Evolutionary conservation across 2,113 vertebrate genomes (phyloP), one percentile per base, ranked within the genome.

Genomic region (Sterrhoptilus dennistouni): DNA sequence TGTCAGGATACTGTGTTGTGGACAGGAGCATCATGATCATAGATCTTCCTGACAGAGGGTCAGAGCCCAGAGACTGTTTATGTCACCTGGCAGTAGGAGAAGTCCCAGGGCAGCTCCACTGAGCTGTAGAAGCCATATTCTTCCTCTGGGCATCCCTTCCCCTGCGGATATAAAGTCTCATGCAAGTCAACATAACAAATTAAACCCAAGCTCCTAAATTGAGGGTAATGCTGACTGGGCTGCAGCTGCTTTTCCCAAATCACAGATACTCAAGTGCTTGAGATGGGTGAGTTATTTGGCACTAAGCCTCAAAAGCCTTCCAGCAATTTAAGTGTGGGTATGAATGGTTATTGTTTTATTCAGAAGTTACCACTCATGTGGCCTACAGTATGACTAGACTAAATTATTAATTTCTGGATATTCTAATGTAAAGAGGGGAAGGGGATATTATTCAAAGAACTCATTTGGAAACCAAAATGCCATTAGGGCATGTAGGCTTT

Each of bases 381-480:
- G 79, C 50, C 76, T 84, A 49, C 50, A 21, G 64, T 81, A 64
- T 81, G 61, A 91, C 85, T 84, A 31, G 61, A 25, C 57, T 95
- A 90, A 96, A 97, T 95, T 94, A 96, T 97, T 97, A 81, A 96
- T 93, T 96, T 87, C 77, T 94, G 57, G 80, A 66, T 89, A 65
- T 87, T 84, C 65, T 95, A 69, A 93, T 77, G 65, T 88, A 87
- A 86, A 87, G 45, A 89, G 28, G 6, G 31, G 70, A 91, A 95
- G 65, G 59, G 57, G 87, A 54, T 88, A 87, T 93, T 95, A 90
- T 75, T 96, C 86, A 92, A 87, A 80, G 88, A 85, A 74, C 70
- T 97, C 83, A 45, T 75, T 93, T 5, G 20, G 85, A 96, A 96
- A 94, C 72, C 45, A 56, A 75, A 92, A 92, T 92, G 69, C 79